Percentiles rank a stretch among this genome's conserved stretches.
These are phyloP conservation scores for Neolamprologus ventralis DNA, from an alignment of 2,113 vertebrate species.

Conservation along the genomic window DNA sequence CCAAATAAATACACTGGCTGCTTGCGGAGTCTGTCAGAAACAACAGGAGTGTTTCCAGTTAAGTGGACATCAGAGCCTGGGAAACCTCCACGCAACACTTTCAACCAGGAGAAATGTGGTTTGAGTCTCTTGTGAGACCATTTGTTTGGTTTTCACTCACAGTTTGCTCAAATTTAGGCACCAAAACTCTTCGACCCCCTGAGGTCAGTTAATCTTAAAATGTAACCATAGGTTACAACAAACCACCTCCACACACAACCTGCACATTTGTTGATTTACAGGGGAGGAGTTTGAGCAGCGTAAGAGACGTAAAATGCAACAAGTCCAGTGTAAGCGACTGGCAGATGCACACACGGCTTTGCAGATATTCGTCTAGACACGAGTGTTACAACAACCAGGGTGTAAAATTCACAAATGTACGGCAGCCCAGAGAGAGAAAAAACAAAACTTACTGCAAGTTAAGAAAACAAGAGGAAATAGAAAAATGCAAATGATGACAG, in stretches of 20 bases:
- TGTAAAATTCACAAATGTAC: background rate
- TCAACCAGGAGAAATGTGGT: background rate
- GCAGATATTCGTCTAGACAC: fast-evolving
- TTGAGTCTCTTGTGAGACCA: background rate
- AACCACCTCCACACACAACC: background rate
- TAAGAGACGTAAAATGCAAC: background rate
- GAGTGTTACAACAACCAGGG: background rate
- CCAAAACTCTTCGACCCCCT: background rate
- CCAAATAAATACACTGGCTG: background rate
- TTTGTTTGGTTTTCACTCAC: background rate
- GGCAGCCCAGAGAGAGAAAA: background rate
- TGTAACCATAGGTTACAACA: background rate
- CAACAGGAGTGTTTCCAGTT: background rate
- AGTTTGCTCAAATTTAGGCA: background rate
- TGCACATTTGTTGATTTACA: fast-evolving
- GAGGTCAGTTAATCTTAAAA: background rate
- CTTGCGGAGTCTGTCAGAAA: background rate
- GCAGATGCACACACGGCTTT: background rate
- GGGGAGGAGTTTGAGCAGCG: background rate
- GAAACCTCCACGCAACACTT: background rate
- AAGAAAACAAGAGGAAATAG: background rate
- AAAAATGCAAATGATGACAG: background rate
- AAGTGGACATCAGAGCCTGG: fast-evolving
- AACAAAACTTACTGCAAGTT: background rate
- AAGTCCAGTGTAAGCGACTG: background rate